These are phyloP conservation scores for Cotesia typhae DNA, from an alignment of 1,140 invertebrate genomes.

Conservation along the genomic window DNA sequence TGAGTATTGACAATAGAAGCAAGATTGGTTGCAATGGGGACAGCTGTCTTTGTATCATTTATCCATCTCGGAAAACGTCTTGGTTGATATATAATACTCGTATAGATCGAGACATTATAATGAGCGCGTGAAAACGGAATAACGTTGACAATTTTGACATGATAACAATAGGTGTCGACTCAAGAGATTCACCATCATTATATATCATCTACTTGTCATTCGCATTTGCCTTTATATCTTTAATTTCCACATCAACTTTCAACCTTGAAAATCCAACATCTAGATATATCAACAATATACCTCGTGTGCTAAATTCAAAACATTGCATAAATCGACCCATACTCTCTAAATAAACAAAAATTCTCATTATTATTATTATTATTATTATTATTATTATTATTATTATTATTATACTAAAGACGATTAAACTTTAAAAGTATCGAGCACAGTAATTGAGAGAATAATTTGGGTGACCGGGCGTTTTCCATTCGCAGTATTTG, in stretches of 20 bases:
- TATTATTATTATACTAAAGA: too few relatives aligned
- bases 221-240: too few relatives aligned
- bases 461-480: slow-evolving; percentile 25
- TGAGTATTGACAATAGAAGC: neutral
- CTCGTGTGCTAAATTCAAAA: too few relatives aligned
- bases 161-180: slow-evolving; percentile 29
- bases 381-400: too few relatives aligned
- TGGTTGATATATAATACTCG: neutral
- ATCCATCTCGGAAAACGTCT: slow-evolving; percentile 4
- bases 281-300: too few relatives aligned
- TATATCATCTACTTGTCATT: slow-evolving; percentile 5
- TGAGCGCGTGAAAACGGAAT: slow-evolving; percentile 12
- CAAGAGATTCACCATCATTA: slow-evolving; percentile 19
- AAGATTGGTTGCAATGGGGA: slow-evolving; percentile 4
- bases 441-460: neutral
- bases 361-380: too few relatives aligned
- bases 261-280: too few relatives aligned
- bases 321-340: too few relatives aligned
- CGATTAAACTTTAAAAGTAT: too few relatives aligned
- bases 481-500: slow-evolving; percentile 42
- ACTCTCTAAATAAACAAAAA: too few relatives aligned
- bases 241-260: too few relatives aligned
- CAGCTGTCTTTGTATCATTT: slow-evolving; percentile 14
- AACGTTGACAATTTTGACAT: slow-evolving; percentile 22
- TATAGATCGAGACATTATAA: slow-evolving; percentile 24